phyloP scores from a whole-genome alignment of 2,113 vertebrate species.

The Petromus typicus region DNA sequence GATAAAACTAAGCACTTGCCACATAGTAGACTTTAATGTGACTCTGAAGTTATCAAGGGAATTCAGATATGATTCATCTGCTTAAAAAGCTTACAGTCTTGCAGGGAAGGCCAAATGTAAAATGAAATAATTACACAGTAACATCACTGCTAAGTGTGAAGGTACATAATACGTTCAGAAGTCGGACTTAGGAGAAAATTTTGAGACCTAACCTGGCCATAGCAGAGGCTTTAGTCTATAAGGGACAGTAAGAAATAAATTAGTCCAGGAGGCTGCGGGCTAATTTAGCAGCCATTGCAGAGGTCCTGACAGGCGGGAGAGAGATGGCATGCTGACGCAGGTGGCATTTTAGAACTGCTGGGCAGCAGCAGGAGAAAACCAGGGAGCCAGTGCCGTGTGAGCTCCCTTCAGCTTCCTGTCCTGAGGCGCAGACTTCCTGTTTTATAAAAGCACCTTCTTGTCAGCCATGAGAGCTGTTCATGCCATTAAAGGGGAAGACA shows the following conservation, averaged over 20 bases:
- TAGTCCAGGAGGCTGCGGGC: neutral
- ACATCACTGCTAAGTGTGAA: neutral
- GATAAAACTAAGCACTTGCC: neutral
- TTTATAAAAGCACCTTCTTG: neutral
- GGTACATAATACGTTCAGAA: neutral
- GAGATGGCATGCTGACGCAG: neutral
- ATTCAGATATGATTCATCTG: neutral
- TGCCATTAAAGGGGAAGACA: neutral
- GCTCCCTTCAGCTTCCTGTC: neutral
- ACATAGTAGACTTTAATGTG: neutral
- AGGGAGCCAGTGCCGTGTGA: neutral
- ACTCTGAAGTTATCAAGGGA: neutral
- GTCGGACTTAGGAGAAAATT: neutral
- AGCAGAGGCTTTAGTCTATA: constrained; percentile 5
- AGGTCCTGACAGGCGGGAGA: neutral
- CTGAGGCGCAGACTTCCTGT: constrained; percentile 8
- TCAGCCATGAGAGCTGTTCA: neutral
- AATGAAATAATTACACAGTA: neutral
- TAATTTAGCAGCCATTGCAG: constrained; percentile 18
- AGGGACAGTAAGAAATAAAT: neutral
- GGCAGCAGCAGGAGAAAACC: neutral
- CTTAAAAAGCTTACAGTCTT: neutral
- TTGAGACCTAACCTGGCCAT: neutral
- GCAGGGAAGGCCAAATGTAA: neutral
- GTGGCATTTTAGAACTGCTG: constrained; percentile 21